Evolutionary conservation across 2,113 vertebrate species (phyloP).

Genomic region (Tonatia bakeri): DNA sequence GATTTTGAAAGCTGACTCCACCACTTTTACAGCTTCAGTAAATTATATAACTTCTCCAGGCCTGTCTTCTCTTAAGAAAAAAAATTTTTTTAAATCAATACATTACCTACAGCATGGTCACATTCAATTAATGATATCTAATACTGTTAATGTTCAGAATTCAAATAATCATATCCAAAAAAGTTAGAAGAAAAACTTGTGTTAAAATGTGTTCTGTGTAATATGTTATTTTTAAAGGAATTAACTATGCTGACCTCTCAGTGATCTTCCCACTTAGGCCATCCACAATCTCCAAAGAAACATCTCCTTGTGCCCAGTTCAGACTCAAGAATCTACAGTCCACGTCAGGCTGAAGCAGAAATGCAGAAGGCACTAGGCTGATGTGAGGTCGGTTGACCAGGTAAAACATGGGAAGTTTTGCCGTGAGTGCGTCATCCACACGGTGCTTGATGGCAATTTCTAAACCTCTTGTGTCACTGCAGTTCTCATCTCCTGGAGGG

Average conservation of each 20-base stretch:
- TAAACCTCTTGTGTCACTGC: conserved; percentile 85
- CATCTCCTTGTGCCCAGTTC: conserved; percentile 92
- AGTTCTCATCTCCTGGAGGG: conserved; percentile 84
- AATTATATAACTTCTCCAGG: not conserved
- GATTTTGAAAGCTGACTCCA: not conserved
- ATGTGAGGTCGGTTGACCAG: conserved; percentile 87
- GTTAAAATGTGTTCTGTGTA: not conserved
- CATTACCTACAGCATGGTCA: not conserved
- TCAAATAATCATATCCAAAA: not conserved
- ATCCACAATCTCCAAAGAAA: conserved; percentile 89
- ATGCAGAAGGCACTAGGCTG: conserved; percentile 82
- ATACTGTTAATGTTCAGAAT: not conserved
- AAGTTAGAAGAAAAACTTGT: not conserved
- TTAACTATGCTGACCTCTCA: conserved; percentile 83
- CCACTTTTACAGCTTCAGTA: not conserved
- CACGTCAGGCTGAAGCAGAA: conserved; percentile 50
- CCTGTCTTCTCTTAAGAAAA: not conserved
- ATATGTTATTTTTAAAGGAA: not conserved
- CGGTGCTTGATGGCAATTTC: conserved; percentile 89
- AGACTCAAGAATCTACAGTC: conserved; percentile 78
- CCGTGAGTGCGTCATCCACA: conserved; percentile 86
- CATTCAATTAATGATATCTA: not conserved
- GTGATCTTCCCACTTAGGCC: conserved; percentile 87
- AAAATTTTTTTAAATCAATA: not conserved
- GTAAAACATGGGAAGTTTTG: conserved; percentile 90